Percentiles rank a stretch among this genome's conserved stretches.
phyloP scores from a whole-genome alignment of 2,888 invertebrate genomes.

The Idaea straminata region DNA sequence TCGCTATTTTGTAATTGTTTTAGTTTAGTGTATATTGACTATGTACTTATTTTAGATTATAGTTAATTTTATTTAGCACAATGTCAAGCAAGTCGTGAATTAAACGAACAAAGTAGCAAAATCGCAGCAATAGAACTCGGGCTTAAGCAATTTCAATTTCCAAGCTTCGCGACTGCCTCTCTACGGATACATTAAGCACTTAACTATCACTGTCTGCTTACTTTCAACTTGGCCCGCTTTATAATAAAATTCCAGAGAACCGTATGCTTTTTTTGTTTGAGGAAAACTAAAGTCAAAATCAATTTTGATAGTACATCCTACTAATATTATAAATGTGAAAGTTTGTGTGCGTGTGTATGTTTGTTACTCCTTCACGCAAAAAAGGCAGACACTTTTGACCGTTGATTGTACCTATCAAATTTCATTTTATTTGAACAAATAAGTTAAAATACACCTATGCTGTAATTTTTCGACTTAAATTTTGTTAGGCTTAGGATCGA shows the following conservation, averaged over 20 bases:
- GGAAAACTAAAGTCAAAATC: background rate
- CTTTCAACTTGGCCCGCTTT: conserved; percentile 60
- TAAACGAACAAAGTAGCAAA: conserved; percentile 4
- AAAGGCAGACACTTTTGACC: too few species aligned
- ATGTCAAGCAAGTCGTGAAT: background rate
- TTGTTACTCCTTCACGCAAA: too few species aligned
- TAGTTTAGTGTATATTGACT: too few species aligned
- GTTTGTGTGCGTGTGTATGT: too few species aligned
- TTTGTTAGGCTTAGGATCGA: too few species aligned
- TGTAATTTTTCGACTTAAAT: too few species aligned
- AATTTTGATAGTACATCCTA: background rate
- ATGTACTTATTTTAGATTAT: too few species aligned
- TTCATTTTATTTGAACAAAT: too few species aligned
- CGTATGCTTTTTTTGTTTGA: background rate
- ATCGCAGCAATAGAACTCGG: conserved; percentile 29
- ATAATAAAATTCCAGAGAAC: conserved; percentile 49
- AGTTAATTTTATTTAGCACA: too few species aligned
- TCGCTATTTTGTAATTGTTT: too few species aligned
- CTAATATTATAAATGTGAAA: background rate
- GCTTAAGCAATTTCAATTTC: conserved; percentile 60
- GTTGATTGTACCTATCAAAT: too few species aligned
- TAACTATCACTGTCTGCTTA: conserved; percentile 77
- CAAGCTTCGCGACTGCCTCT: conserved; percentile 63
- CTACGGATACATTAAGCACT: conserved; percentile 76
- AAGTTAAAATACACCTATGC: too few species aligned